Evolutionary conservation across 2,797 vertebrate species (phyloP), one percentile per base, ranked within the genome.

Genomic region (Bryconaethiops microstoma): DNA sequence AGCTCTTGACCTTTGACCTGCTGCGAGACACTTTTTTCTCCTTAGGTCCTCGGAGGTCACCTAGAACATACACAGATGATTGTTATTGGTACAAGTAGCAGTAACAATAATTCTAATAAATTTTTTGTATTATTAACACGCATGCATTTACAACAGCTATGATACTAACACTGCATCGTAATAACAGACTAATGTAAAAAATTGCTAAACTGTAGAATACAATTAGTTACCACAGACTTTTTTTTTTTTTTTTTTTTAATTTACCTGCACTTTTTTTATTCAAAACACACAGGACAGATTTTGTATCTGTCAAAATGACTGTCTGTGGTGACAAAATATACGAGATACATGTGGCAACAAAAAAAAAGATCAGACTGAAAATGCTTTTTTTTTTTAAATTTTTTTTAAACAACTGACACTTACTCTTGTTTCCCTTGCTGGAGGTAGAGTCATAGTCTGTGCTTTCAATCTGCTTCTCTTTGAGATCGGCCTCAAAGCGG

Each of bases 371-470:
- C 21, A 59, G 9, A 9, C 8, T 13, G 0, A 29, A 21, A 62
- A 62, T 16, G 2, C 12, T 13, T 35, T 35, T 35, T 35, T 35
- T 29, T 29, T 29, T 29, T n/a, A n/a, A n/a, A n/a, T 29, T 29
- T 29, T 29, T 29, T 29, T 13, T 13, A 62, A 13, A 29, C 1
- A 4, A 62, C 17, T 1, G 35, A 65, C 42, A 77, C 96, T 95
- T 92, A 96, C 95, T 96, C 92, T 96, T 96, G 93, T 96, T 96
- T 90, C 96, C 94, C 92, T 96, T 96, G 93, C 96, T 96, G 78
- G 96, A 96, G 85, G 95, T 94, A 82, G 95, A 96, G 91, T 96
- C 96, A 77, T 96, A 96, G 88, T 96, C 95, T 65, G 95, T 96
- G n/a, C 95, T 96, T 75, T 97, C 96, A 62, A 96, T 96, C 91